Evolutionary conservation across 2,888 invertebrate species (phyloP).

Genomic region (Dicranocentrus wangi): DNA sequence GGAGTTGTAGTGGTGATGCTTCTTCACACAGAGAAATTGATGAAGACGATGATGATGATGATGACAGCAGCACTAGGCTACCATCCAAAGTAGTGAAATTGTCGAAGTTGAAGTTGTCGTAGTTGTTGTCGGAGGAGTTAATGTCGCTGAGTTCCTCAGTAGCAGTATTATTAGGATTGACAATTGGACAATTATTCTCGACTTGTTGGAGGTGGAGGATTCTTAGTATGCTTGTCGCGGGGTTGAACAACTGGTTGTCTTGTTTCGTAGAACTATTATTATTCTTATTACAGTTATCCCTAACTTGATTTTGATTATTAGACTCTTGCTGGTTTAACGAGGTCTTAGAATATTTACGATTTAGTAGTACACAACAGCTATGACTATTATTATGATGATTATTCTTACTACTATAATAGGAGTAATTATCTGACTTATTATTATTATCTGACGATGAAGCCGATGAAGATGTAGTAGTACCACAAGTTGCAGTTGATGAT

Average conservation of each 20-base stretch:
- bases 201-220: slow-evolving; percentile 12
- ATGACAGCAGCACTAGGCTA: neutral
- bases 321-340: neutral
- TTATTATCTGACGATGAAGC: neutral
- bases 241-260: slow-evolving; percentile 41
- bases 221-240: neutral
- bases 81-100: slow-evolving; percentile 11
- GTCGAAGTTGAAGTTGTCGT: slow-evolving; percentile 13
- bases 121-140: slow-evolving; percentile 16
- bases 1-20: slow-evolving; percentile 31
- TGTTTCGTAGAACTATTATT: slow-evolving; percentile 31
- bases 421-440: slow-evolving; percentile 14
- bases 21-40: slow-evolving; percentile 25
- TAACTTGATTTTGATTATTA: neutral
- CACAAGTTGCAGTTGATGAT: slow-evolving; percentile 18
- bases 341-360: slow-evolving; percentile 1
- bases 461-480: slow-evolving; percentile 22
- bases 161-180: slow-evolving; percentile 2
- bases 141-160: slow-evolving; percentile 2
- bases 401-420: too few species aligned
- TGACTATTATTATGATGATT: too few species aligned
- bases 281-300: too few species aligned
- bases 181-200: slow-evolving; percentile 18
- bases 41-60: slow-evolving; percentile 19
- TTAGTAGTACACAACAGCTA: slow-evolving; percentile 15